These are phyloP conservation scores for Microcebus murinus DNA, from an alignment of 2,113 vertebrate species.

Conservation along the genomic window DNA sequence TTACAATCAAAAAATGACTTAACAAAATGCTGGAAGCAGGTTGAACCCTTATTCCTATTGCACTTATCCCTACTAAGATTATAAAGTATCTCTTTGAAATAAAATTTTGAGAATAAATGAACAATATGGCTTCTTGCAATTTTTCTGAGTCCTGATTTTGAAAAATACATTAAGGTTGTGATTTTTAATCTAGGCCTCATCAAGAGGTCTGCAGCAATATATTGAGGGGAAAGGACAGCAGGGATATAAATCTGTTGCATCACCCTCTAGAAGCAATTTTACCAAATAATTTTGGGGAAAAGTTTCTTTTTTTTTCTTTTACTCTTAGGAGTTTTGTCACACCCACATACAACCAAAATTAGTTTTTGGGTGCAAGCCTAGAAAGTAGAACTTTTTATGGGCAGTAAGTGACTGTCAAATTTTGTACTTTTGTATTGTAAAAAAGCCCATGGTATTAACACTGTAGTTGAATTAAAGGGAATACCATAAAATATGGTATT, in stretches of 20 bases:
- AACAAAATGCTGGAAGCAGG: not conserved
- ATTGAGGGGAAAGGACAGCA: not conserved
- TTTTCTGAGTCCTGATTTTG: not conserved
- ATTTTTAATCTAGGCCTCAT: not conserved
- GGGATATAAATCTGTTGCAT: not conserved
- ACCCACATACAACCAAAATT: conserved; percentile 8
- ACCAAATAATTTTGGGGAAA: not conserved
- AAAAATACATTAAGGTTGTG: not conserved
- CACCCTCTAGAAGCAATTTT: conserved; percentile 17
- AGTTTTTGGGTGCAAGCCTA: conserved; percentile 3
- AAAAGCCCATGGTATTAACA: not conserved
- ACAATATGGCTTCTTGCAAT: not conserved
- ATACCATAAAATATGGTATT: not conserved
- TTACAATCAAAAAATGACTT: not conserved
- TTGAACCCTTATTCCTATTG: not conserved
- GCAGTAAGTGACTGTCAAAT: not conserved
- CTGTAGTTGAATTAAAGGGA: not conserved
- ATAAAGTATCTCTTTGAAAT: not conserved
- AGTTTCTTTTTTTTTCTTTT: not conserved
- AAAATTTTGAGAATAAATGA: not conserved
- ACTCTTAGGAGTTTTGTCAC: conserved; percentile 26
- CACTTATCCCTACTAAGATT: not conserved
- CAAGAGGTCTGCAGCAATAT: not conserved
- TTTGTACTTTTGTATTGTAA: not conserved
- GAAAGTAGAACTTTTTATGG: conserved; percentile 23